Evolutionary conservation across 2,888 invertebrate genomes (phyloP), one percentile per base, ranked within the genome.

Genomic region (Gisinianus flammeolus): DNA sequence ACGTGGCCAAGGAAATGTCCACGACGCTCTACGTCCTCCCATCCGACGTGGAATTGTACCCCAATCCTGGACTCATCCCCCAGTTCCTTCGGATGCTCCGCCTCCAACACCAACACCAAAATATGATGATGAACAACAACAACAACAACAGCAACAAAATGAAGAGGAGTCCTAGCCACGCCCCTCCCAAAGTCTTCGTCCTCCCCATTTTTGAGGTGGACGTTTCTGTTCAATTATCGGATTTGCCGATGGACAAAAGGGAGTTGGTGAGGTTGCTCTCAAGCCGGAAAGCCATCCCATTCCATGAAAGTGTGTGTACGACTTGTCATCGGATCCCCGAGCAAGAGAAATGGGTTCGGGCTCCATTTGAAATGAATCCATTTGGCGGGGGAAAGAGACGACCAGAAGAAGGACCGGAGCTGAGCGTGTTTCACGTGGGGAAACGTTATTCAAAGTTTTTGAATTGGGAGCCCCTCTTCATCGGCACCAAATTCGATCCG

Each of bases 381-480:
- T n/a, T n/a, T n/a, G n/a, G n/a, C n/a, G n/a, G n/a, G n/a, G n/a
- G n/a, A n/a, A n/a, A n/a, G n/a, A n/a, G n/a, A n/a, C n/a, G n/a
- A n/a, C n/a, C 5, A 6, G 6, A 19, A 3, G 19, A 12, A 19
- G 22, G 28, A 10, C 26, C 30, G 10, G 24, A 22, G 6, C 76
- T 96, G 86, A 92, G 92, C 84, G 92, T 95, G 80, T 95, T 95
- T 87, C 93, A 95, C 87, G 91, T 92, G 19, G 95, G 94, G 35
- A 95, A 95, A 86, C 89, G 95, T 70, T 91, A 90, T 30, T 93
- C 93, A n/a, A 91, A 91, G 85, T 93, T 70, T 70, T 90, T 93
- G 35, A 93, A 94, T 87, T 96, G 96, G 96, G 96, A 96, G 88
- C 96, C 96, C 10, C 95, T 96, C 85, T 96, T 93, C 86, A 95